A percentile compares a stretch with the other conserved stretches of the same genome.
Evolutionary conservation across 92 coral and sea anemone species (phyloP).

Genomic region (Porites lobata): DNA sequence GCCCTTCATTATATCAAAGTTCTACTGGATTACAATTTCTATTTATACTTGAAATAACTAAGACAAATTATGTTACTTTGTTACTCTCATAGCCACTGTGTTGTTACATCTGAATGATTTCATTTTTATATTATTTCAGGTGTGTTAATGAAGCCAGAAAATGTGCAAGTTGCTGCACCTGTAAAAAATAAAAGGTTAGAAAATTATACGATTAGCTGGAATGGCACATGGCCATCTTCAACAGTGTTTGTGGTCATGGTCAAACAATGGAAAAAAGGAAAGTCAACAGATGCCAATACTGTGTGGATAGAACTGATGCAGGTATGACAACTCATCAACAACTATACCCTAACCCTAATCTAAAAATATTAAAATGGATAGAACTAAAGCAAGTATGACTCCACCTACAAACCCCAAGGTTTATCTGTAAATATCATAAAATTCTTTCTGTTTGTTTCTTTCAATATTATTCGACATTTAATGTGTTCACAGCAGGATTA

Average conservation of each 20-base stretch:
- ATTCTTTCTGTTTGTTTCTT: too few species aligned
- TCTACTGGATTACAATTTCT: too few species aligned
- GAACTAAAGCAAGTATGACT: too few species aligned
- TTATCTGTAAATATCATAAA: too few species aligned
- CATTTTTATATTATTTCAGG: neutral
- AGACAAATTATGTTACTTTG: neutral
- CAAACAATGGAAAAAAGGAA: neutral
- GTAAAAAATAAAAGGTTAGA: neutral
- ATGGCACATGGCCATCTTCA: neutral
- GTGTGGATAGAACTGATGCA: constrained; percentile 21
- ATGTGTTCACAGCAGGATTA: too few species aligned
- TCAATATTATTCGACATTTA: too few species aligned
- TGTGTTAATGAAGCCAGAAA: constrained; percentile 6
- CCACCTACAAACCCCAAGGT: too few species aligned
- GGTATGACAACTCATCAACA: neutral
- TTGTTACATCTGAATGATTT: neutral
- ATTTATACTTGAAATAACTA: neutral
- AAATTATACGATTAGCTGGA: constrained; percentile 9
- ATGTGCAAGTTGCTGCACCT: constrained; percentile 3
- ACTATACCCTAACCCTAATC: too few species aligned
- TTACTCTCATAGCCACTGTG: neutral
- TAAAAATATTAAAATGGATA: too few species aligned
- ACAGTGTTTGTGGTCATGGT: constrained; percentile 14
- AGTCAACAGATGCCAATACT: too few species aligned
- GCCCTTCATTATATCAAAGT: too few species aligned